Conservation (phyloP, 2,797 vertebrate species). For the Fistularia commersonii region DNA sequence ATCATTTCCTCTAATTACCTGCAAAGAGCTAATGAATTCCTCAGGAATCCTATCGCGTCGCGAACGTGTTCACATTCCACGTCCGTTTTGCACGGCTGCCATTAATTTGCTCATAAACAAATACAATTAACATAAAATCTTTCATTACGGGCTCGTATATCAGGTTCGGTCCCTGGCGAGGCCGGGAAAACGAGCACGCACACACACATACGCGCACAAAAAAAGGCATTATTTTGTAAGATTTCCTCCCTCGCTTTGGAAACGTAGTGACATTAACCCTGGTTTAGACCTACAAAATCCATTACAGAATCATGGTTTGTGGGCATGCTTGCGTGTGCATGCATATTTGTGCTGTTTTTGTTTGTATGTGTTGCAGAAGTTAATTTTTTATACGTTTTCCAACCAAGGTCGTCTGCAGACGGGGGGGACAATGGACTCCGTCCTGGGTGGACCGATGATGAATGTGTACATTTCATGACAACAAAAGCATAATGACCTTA, state of each 20-base stretch:
- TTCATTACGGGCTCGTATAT: conserved; percentile 87
- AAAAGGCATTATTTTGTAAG: conserved; percentile 17
- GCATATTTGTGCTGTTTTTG: conserved; percentile 43
- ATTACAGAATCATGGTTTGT: conserved; percentile 59
- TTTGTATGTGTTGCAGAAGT: conserved; percentile 51
- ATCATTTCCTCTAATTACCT: conserved; percentile 99
- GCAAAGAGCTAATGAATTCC: conserved; percentile 99
- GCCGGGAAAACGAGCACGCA: conserved; percentile 31
- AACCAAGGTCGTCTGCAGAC: conserved; percentile 64
- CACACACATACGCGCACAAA: no score
- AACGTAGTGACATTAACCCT: conserved; percentile 41
- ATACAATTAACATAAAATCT: conserved; percentile 99
- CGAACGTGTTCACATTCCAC: conserved; percentile 94
- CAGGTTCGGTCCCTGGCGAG: conserved; percentile 51
- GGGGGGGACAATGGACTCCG: conserved; percentile 62
- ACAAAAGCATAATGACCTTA: conserved; percentile 75
- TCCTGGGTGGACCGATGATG: conserved; percentile 68
- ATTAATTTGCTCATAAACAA: conserved; percentile 99
- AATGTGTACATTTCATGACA: conserved; percentile 74
- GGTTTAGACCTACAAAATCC: no score
- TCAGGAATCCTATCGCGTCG: conserved; percentile 98
- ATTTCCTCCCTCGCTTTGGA: conserved; percentile 30
- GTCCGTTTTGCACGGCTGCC: conserved; percentile 96
- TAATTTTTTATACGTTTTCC: conserved; percentile 57
- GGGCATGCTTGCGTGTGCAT: conserved; percentile 31